A percentile compares a stretch with the other conserved stretches of the same genome.
Evolutionary conservation across 2,888 invertebrate genomes (phyloP).

Genomic region (Idaea aversata): DNA sequence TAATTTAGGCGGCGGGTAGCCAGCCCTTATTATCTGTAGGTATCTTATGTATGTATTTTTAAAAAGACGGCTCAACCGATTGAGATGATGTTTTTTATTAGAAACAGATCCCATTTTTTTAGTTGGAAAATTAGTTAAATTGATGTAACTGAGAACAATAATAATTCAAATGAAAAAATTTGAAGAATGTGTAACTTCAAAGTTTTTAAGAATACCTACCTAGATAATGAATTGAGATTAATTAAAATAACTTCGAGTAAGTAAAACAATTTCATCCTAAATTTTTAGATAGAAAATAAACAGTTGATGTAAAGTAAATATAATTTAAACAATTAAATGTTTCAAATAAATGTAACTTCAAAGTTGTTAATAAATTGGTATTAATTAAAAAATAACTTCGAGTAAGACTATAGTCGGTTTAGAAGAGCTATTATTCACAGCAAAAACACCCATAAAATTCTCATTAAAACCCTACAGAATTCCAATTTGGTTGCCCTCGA

Average conservation of each 20-base stretch:
- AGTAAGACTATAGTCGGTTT: not conserved
- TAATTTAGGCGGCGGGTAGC: no score
- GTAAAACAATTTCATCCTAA: not conserved
- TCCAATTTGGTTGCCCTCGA: constrained; percentile 36
- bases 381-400: constrained; percentile 14
- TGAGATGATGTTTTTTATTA: no score
- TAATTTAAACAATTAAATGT: not conserved
- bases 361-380: not conserved
- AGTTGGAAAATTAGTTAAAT: not conserved
- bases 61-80: no score
- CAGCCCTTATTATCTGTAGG: no score
- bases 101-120: not conserved
- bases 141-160: not conserved
- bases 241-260: no score
- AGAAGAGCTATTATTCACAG: constrained; percentile 10
- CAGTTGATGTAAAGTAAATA: not conserved
- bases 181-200: no score
- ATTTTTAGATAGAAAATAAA: not conserved
- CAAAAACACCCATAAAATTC: constrained; percentile 21
- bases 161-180: no score
- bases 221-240: no score
- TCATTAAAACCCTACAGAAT: constrained; percentile 33
- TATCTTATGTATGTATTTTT: no score
- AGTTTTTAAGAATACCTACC: no score
- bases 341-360: not conserved